Conservation (phyloP, 2,888 invertebrate species). For the Hemithea aestivaria region DNA sequence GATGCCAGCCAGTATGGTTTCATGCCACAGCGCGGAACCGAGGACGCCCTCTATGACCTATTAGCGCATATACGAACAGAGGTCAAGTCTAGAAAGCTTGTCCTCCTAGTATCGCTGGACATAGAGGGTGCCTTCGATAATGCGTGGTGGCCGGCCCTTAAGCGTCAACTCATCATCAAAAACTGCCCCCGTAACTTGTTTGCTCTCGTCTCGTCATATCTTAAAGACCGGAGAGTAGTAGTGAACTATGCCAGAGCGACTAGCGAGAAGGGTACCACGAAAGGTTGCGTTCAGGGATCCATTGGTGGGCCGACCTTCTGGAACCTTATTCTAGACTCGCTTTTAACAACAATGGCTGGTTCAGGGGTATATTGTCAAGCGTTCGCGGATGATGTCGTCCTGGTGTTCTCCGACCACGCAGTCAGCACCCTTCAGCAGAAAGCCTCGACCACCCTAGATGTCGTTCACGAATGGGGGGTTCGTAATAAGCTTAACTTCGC, state of each 20-base stretch:
- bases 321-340: constrained; percentile 15
- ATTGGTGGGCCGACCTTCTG: constrained; percentile 17
- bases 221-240: neutral
- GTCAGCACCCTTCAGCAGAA: constrained; percentile 8
- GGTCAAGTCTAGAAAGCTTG: neutral
- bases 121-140: no score
- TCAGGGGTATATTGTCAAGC: neutral
- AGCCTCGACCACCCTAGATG: constrained; percentile 7
- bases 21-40: no score
- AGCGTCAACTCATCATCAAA: neutral
- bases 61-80: neutral
- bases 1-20: no score
- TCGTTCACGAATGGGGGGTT: constrained; percentile 10
- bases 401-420: constrained; percentile 1
- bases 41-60: neutral
- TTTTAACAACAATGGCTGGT: neutral
- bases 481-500: constrained; percentile 7
- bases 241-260: constrained; percentile 3
- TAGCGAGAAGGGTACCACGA: neutral
- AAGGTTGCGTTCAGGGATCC: constrained; percentile 16
- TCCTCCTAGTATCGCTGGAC: neutral
- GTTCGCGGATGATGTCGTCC: neutral
- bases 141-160: neutral
- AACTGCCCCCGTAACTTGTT: constrained; percentile 2
- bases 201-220: neutral